Evolutionary conservation across 2,113 vertebrate species (phyloP).

Genomic region (Cheirogaleus medius): DNA sequence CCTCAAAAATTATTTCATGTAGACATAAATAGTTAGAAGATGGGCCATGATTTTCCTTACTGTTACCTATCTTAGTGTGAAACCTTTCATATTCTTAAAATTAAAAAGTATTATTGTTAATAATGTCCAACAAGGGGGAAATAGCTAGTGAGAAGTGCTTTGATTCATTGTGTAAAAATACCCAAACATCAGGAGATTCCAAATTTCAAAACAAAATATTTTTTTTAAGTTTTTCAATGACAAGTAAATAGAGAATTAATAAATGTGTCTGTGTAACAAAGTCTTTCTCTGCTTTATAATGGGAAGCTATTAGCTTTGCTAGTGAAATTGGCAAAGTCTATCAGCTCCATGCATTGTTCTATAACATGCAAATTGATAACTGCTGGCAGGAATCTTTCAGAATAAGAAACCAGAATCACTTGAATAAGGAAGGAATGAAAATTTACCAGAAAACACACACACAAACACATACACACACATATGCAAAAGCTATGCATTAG

Average conservation of each 20-base stretch:
- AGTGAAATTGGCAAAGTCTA: background rate
- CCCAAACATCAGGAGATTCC: background rate
- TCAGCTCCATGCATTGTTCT: background rate
- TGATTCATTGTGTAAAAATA: background rate
- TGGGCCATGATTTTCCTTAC: background rate
- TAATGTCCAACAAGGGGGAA: conserved; percentile 1
- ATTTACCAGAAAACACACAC: conserved; percentile 44
- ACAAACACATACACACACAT: background rate
- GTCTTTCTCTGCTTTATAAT: background rate
- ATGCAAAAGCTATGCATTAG: conserved; percentile 32
- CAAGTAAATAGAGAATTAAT: conserved; percentile 30
- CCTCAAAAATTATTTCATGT: background rate
- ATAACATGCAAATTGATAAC: background rate
- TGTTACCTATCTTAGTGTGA: background rate
- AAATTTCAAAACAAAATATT: conserved; percentile 16
- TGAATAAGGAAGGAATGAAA: conserved; percentile 48
- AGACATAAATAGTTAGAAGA: conserved; percentile 7
- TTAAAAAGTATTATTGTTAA: conserved; percentile 30
- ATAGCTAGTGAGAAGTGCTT: background rate
- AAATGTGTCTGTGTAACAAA: background rate
- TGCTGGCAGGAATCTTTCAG: background rate
- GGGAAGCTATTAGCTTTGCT: background rate
- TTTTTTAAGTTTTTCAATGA: background rate
- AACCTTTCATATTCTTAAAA: background rate
- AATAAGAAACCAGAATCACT: conserved; percentile 14